Evolutionary conservation across 1,140 invertebrate genomes (phyloP).

Genomic region (Wiebesia pumilae): DNA sequence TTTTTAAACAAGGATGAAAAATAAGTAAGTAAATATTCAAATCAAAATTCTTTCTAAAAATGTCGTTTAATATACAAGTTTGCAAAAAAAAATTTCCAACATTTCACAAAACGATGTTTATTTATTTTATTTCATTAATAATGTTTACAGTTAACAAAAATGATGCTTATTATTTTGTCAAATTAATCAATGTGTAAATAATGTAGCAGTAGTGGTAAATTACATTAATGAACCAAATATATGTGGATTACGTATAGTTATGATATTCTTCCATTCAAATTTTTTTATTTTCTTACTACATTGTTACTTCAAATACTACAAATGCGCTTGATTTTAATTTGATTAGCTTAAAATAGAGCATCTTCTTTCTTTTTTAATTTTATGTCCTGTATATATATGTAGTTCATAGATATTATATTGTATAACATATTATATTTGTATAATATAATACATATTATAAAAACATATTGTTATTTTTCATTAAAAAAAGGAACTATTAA

Average conservation of each 20-base stretch:
- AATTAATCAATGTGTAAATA: conserved; percentile 26
- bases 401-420: conserved; percentile 2
- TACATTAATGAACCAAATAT: conserved; percentile 62
- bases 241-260: conserved; percentile 52
- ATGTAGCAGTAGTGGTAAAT: conserved; percentile 55
- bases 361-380: conserved; percentile 50
- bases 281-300: neutral
- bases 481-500: neutral
- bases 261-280: conserved; percentile 53
- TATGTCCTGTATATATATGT: conserved; percentile 25
- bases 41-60: conserved; percentile 13
- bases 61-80: conserved; percentile 19
- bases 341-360: conserved; percentile 61
- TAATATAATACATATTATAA: too few species aligned
- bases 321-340: conserved; percentile 52
- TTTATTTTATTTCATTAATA: conserved; percentile 63
- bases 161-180: conserved; percentile 22
- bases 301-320: neutral
- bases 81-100: conserved; percentile 50
- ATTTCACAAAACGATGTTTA: conserved; percentile 65
- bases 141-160: conserved; percentile 64
- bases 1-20: neutral
- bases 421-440: too few species aligned
- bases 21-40: conserved; percentile 29
- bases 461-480: conserved; percentile 23